Evolutionary conservation across 2,888 invertebrate species (phyloP), one percentile per base, ranked within the genome.

Genomic region (Eupsilia transversa): DNA sequence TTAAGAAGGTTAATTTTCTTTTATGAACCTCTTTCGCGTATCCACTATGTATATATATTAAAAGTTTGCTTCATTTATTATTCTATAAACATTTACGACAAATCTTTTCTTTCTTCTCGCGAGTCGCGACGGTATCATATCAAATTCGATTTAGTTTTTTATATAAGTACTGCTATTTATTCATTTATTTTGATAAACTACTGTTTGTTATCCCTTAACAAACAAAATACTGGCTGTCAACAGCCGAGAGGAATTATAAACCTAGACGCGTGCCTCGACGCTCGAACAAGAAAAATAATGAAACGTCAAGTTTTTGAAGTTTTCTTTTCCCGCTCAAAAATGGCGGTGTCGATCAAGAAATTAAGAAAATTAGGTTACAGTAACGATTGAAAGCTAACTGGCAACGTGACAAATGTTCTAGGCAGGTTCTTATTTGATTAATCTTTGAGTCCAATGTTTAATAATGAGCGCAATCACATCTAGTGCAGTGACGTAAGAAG

Each of bases 351-450:
- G 59, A 72, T 61, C 33, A 23, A 38, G 33, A 23, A 33, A 69
- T 63, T 52, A 70, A 70, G 61, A 57, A 74, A 84, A 77, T 56
- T 54, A 43, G 65, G 73, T 83, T 74, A 74, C 41, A 27, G 57
- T 74, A 54, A 84, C 68, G 60, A 68, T 68, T 43, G 64, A 61
- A 57, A 71, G 46, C 60, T 71, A 52, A 38, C 33, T 82, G 82
- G 82, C 82, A 72, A 52, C 49, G 54, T 66, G 63, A 66, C 84
- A 82, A 84, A 68, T 61, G 38, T 60, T 65, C 67, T 80, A 75
- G 54, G 68, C 70, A 68, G 43, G 59, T 80, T 77, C 70, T 74
- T 79, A 67, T 77, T 68, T 49, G 60, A 60, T 78, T 74, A 60
- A 74, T 80, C 60, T 74, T 54, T 23, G 64, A 52, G 68, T 79